A percentile compares a stretch with the other conserved stretches of the same genome.
These are phyloP conservation scores for Tetragnatha montana DNA, from an alignment of 2,888 invertebrate species.

Conservation along the genomic window DNA sequence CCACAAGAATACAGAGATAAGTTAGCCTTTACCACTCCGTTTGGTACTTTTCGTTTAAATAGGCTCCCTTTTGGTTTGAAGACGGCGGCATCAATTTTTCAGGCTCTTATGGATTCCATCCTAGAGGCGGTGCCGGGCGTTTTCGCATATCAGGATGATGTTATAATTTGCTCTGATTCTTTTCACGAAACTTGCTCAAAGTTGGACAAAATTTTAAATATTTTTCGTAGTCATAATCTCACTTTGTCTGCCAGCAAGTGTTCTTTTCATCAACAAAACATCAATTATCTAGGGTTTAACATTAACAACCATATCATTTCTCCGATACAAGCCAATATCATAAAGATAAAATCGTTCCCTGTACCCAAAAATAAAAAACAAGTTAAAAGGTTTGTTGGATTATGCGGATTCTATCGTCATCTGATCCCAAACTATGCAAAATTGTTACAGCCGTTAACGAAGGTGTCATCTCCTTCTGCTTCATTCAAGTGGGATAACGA, in stretches of 20 bases:
- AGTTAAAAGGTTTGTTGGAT: conserved; percentile 5
- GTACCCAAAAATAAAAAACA: background rate
- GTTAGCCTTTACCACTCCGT: conserved; percentile 19
- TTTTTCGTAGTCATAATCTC: background rate
- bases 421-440: conserved; percentile 5
- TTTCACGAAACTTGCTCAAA: background rate
- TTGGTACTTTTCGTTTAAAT: conserved; percentile 2
- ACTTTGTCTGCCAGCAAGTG: conserved; percentile 18
- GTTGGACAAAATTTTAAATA: background rate
- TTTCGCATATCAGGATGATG: conserved; percentile 15
- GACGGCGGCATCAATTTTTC: conserved; percentile 18
- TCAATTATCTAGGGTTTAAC: conserved; percentile 23
- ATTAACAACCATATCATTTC: background rate
- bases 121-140: background rate
- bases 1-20: conserved; percentile 8
- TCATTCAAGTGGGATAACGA: conserved; percentile 2
- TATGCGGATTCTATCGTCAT: conserved; percentile 32
- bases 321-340: background rate
- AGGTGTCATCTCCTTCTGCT: background rate
- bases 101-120: conserved; percentile 1
- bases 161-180: background rate
- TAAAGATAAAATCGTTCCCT: conserved; percentile 9
- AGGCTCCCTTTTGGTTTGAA: conserved; percentile 11
- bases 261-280: background rate
- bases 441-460: background rate